Conservation (phyloP, 2,797 vertebrate genomes). For the Lithobates pipiens region DNA sequence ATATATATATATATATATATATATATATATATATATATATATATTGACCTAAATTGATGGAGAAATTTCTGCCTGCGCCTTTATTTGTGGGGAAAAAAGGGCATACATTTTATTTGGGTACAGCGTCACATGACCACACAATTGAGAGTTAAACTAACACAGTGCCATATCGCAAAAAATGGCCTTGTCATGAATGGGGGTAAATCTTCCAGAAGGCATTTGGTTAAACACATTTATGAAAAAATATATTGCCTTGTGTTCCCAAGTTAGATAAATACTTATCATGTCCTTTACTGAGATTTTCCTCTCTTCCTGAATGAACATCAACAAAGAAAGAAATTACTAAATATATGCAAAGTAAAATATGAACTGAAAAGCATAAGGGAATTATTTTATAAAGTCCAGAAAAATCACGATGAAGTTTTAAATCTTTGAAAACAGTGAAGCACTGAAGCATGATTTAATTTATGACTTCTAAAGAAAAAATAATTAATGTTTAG, state of each 20-base stretch:
- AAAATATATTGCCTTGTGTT: background rate
- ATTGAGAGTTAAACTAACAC: too few relatives aligned
- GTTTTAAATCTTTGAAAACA: constrained; percentile 46
- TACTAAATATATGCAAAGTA: constrained; percentile 16
- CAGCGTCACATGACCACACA: too few relatives aligned
- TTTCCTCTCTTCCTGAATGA: constrained; percentile 16
- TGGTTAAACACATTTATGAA: background rate
- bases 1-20: too few relatives aligned
- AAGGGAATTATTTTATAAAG: constrained; percentile 14
- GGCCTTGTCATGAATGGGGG: too few relatives aligned
- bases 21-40: too few relatives aligned
- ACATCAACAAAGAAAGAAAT: constrained; percentile 40
- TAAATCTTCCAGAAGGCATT: too few relatives aligned
- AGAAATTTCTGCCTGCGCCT: too few relatives aligned
- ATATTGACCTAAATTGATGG: too few relatives aligned
- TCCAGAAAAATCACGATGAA: constrained; percentile 17
- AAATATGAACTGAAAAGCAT: constrained; percentile 36
- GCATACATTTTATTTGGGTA: too few relatives aligned
- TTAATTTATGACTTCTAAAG: constrained; percentile 53
- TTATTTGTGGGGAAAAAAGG: too few relatives aligned
- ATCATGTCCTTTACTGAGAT: constrained; percentile 22
- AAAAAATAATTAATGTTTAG: constrained; percentile 59
- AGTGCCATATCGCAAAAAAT: too few relatives aligned
- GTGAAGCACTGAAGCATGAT: constrained; percentile 50
- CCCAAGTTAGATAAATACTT: constrained; percentile 18